Percentiles rank a stretch among this genome's conserved stretches.
Conservation (phyloP, 2,113 vertebrate genomes). For the Ceuthmochares aereus region DNA sequence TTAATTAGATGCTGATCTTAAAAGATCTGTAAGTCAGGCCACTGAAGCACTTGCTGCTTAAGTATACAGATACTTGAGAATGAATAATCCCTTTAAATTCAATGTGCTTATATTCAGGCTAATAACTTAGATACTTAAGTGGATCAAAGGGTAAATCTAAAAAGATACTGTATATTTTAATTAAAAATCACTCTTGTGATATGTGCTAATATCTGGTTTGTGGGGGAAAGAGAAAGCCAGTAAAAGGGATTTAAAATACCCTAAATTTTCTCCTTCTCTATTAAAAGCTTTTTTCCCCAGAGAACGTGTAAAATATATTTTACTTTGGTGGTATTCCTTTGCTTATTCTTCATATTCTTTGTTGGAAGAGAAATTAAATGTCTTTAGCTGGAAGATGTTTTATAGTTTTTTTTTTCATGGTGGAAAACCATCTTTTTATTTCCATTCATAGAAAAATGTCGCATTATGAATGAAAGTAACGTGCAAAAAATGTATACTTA, state of each 20-base stretch:
- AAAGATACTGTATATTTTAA: neutral
- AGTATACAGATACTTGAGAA: accelerated
- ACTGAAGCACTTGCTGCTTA: neutral
- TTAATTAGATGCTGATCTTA: neutral
- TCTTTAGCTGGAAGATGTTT: neutral
- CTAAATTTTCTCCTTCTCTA: neutral
- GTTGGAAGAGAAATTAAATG: neutral
- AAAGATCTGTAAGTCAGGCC: neutral
- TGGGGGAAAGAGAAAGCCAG: neutral
- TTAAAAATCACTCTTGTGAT: neutral
- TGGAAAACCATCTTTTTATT: neutral
- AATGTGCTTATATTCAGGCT: neutral
- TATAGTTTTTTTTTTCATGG: neutral
- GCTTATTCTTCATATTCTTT: neutral
- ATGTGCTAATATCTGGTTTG: neutral
- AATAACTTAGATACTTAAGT: neutral
- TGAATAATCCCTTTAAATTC: neutral
- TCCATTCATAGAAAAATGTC: neutral
- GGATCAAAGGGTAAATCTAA: neutral
- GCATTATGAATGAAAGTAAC: accelerated
- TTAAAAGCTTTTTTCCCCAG: neutral
- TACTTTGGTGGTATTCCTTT: neutral
- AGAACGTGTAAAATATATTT: neutral
- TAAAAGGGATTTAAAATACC: neutral
- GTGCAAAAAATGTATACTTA: neutral